Percentiles rank a stretch among this genome's conserved stretches.
phyloP scores from a whole-genome alignment of 2,888 invertebrate species.

The Ganaspis brasiliensis region DNA sequence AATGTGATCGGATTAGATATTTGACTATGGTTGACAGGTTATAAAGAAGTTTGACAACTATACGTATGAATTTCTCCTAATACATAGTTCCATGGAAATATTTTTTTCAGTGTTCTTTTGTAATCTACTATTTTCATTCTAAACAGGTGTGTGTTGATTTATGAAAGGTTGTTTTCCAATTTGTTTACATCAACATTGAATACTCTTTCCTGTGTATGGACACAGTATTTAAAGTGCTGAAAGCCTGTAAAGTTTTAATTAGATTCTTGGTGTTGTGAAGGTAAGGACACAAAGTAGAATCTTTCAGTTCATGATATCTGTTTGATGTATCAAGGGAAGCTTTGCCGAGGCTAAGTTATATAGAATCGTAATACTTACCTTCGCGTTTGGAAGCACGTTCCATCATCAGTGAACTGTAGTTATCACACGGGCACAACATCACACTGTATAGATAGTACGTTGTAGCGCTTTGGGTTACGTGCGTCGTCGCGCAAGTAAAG shows the following conservation, averaged over 20 bases:
- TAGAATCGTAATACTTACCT: conserved; percentile 20
- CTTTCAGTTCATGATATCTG: neutral
- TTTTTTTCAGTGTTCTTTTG: too few species aligned
- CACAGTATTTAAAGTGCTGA: neutral
- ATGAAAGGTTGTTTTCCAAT: too few species aligned
- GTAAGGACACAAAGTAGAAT: neutral
- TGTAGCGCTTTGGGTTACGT: conserved; percentile 30
- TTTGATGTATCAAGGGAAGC: conserved; percentile 19
- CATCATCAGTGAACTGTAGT: conserved; percentile 39
- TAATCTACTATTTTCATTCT: too few species aligned
- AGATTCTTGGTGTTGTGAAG: neutral
- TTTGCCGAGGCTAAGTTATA: conserved; percentile 5
- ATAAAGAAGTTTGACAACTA: too few species aligned
- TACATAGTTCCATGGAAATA: too few species aligned
- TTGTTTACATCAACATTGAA: too few species aligned
- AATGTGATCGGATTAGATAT: too few species aligned
- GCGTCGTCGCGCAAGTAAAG: conserved; percentile 35
- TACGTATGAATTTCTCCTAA: too few species aligned
- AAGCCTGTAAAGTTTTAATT: neutral
- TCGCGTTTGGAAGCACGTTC: conserved; percentile 26
- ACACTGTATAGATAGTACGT: neutral
- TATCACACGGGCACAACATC: conserved; percentile 10
- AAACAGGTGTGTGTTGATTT: too few species aligned
- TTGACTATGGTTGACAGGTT: too few species aligned
- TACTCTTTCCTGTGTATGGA: too few species aligned